phyloP scores from a whole-genome alignment of 2,797 vertebrate genomes.

The Hippopotamyrus pictus region DNA sequence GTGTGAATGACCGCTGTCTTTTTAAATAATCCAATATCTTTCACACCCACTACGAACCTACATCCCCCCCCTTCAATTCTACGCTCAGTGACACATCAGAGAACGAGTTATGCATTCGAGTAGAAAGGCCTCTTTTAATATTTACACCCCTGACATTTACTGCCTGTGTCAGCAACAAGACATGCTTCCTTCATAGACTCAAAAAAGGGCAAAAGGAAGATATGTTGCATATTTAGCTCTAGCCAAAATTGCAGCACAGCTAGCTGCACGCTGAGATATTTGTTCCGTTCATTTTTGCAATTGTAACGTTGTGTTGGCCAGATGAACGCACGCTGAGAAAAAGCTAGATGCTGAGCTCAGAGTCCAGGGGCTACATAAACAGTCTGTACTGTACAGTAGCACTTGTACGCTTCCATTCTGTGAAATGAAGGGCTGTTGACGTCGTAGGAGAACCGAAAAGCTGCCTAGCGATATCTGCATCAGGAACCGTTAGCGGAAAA shows the following conservation, averaged over 20 bases:
- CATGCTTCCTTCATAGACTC: neutral
- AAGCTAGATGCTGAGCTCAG: conserved; percentile 4
- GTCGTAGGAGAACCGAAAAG: neutral
- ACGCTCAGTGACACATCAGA: neutral
- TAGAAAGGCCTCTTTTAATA: conserved; percentile 2
- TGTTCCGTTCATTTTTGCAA: neutral
- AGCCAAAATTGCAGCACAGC: too few species aligned
- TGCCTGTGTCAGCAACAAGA: neutral
- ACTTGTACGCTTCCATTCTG: neutral
- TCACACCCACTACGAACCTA: neutral
- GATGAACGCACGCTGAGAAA: neutral
- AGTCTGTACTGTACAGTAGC: conserved; percentile 17
- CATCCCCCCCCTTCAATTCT: neutral
- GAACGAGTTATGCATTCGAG: neutral
- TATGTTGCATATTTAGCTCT: neutral
- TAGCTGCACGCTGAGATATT: neutral
- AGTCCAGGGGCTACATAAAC: neutral
- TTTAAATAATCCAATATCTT: neutral
- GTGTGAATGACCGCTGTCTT: neutral
- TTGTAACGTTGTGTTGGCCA: neutral
- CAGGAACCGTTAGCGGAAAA: neutral
- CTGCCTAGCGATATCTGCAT: neutral
- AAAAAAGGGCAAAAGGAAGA: neutral
- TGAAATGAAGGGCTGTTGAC: neutral
- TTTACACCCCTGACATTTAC: neutral